Evolutionary conservation across 2,797 vertebrate species (phyloP).

Genomic region (Notoglanidium macrostoma): DNA sequence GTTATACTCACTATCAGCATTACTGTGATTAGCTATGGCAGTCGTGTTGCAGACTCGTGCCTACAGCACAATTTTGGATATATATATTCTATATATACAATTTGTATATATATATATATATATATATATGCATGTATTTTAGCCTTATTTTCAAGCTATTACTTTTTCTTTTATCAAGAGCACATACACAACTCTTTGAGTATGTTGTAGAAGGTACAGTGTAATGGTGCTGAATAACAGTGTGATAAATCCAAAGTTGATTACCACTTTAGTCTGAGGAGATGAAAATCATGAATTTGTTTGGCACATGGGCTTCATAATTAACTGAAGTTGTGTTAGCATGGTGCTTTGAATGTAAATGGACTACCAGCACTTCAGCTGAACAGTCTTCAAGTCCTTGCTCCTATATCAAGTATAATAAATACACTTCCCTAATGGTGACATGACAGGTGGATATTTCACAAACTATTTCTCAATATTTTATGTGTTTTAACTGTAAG

Average conservation of each 20-base stretch:
- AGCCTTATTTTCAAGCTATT: neutral
- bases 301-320: neutral
- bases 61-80: too few species aligned
- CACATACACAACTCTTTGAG: neutral
- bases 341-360: conserved; percentile 5
- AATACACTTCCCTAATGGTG: neutral
- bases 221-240: neutral
- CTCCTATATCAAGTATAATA: neutral
- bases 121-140: too few species aligned
- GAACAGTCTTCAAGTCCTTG: conserved; percentile 1
- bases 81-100: too few species aligned
- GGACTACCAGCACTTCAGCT: neutral
- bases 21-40: too few species aligned
- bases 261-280: neutral
- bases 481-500: neutral
- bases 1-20: neutral
- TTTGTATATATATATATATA: too few species aligned
- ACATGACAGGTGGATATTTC: too few species aligned
- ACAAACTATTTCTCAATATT: neutral
- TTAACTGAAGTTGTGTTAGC: neutral
- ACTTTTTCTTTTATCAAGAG: neutral
- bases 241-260: neutral
- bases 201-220: neutral
- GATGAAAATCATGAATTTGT: neutral
- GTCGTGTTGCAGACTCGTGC: too few species aligned